Evolutionary conservation across 1,140 invertebrate genomes (phyloP), one percentile per base, ranked within the genome.

Genomic region (Amyelois transitella): DNA sequence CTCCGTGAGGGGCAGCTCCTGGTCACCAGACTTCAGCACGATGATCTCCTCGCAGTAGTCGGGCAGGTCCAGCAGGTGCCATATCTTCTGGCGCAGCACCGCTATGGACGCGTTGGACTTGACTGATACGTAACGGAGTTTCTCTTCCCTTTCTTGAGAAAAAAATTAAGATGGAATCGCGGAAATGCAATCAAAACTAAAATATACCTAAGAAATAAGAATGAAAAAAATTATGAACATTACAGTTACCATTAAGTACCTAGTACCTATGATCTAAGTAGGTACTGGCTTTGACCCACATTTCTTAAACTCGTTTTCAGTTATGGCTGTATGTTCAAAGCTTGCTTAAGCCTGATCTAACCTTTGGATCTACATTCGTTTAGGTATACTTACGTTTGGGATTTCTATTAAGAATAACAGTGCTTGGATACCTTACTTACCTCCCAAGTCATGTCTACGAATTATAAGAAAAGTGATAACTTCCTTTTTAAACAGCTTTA

Each of bases 31-130:
- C 63, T 84, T 83, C 0, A 86, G 61, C 10, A 82, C 63, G 14
- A 86, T 81, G 0, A 80, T 48, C 62, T 86, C 83, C 14, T 86
- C 83, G 25, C 81, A 85, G 43, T 79, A 86, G 51, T 87, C 84
- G 0, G 84, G 84, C n/a, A 87, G 53, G 19, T 87, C 72, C 0
- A 87, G 64, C 6, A 87, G 53, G 50, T 83, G 66, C 84, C 84
- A 87, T 6, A 87, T 54, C 68, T 87, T 87, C 24, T 78, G 75
- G 0, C 84, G 66, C 0, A 87, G 57, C 3, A 70, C 60, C 0
- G 70, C 78, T 58, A 82, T 62, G 2, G 84, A 82, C 0, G 84
- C 75, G 0, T 56, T 58, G 12, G 81, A 78, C 25, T 73, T 85
- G 2, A 84, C 72, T 4, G 78, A 59, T 54, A 87, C 66, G 55